These are phyloP conservation scores for Gryon sp. DNA, from an alignment of 1,140 invertebrate genomes.

Conservation along the genomic window DNA sequence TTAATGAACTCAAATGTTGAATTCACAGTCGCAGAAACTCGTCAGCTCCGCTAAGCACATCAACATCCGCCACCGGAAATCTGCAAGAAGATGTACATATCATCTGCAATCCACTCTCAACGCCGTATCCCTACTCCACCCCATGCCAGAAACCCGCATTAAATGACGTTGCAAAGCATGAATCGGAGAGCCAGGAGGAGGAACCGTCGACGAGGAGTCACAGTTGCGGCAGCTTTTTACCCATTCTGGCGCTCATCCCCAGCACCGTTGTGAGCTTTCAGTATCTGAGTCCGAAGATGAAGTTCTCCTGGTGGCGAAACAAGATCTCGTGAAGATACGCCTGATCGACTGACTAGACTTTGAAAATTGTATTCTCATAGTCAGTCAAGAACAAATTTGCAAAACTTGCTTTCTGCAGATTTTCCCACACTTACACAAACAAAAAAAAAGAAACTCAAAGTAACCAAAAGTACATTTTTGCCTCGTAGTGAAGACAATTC, in stretches of 20 bases:
- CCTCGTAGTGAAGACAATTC: conserved; percentile 52
- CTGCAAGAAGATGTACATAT: conserved; percentile 67
- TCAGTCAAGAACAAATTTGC: too few species aligned
- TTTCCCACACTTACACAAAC: conserved; percentile 9
- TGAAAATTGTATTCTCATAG: too few species aligned
- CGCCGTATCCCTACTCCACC: conserved; percentile 72
- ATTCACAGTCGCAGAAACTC: conserved; percentile 46
- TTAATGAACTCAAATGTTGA: too few species aligned
- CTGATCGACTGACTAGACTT: conserved; percentile 68
- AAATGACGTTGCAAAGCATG: conserved; percentile 37
- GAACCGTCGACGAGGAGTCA: conserved; percentile 65
- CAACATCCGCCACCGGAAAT: conserved; percentile 11
- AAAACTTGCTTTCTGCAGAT: too few species aligned
- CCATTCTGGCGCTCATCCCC: conserved; percentile 74
- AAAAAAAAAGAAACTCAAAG: too few species aligned
- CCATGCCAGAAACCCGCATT: conserved; percentile 60
- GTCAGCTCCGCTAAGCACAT: conserved; percentile 34
- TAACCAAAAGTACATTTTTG: conserved; percentile 31
- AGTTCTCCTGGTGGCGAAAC: conserved; percentile 85
- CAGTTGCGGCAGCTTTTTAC: conserved; percentile 76
- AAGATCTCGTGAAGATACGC: conserved; percentile 84
- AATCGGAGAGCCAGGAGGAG: conserved; percentile 50
- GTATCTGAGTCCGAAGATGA: conserved; percentile 80
- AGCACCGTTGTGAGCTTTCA: conserved; percentile 78
- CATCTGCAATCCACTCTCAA: conserved; percentile 71